Evolutionary conservation across 2,797 vertebrate species (phyloP).

Genomic region (Chrysocyon brachyurus): DNA sequence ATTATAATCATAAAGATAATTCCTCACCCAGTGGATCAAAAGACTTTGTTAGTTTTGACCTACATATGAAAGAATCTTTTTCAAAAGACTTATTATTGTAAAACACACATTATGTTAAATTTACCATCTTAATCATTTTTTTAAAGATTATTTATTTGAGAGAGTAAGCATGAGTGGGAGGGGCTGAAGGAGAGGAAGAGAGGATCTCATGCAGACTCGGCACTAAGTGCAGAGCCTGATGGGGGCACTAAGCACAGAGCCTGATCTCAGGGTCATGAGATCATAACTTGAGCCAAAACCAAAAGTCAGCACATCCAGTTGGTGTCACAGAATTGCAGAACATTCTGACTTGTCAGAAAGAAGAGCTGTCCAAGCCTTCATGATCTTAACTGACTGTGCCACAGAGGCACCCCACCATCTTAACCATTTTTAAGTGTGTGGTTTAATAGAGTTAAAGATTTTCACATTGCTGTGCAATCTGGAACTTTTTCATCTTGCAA

Average conservation of each 20-base stretch:
- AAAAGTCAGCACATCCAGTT: background rate
- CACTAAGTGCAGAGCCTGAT: background rate
- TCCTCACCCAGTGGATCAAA: background rate
- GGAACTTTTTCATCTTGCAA: background rate
- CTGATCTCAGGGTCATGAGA: too few relatives aligned
- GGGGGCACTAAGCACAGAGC: too few relatives aligned
- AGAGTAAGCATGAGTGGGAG: background rate
- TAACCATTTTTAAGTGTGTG: background rate
- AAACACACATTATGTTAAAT: background rate
- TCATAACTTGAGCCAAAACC: background rate
- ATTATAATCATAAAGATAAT: slow-evolving; percentile 15
- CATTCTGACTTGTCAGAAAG: too few relatives aligned
- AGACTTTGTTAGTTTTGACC: slow-evolving; percentile 34
- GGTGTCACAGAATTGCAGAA: too few relatives aligned
- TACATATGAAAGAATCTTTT: background rate
- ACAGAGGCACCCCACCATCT: background rate
- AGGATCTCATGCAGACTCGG: background rate
- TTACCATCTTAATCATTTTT: background rate
- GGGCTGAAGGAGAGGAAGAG: background rate
- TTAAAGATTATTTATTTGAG: background rate
- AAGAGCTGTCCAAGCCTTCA: too few relatives aligned
- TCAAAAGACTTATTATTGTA: slow-evolving; percentile 27
- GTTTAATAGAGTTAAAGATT: background rate
- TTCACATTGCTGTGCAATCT: background rate
- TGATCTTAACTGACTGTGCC: background rate